A percentile compares a stretch with the other conserved stretches of the same genome.
phyloP scores from a whole-genome alignment of 1,140 invertebrate genomes.

The Ostrea denselamellosa region DNA sequence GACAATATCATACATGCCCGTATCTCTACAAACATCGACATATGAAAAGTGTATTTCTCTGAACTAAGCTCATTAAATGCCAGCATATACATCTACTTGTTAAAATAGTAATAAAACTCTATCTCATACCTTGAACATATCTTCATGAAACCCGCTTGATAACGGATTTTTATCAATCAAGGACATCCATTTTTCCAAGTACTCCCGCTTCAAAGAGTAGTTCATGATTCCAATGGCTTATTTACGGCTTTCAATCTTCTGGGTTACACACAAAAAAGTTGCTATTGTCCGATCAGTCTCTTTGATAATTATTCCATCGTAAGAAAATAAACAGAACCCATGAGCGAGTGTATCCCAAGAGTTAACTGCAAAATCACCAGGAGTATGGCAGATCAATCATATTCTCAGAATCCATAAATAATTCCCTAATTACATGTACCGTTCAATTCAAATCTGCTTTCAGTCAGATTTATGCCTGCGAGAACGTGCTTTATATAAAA shows the following conservation, averaged over 20 bases:
- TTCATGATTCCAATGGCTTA: conserved; percentile 29
- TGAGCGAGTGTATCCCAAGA: background rate
- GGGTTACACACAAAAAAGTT: background rate
- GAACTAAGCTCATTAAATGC: background rate
- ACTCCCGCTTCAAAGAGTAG: conserved; percentile 46
- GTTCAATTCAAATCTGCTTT: conserved; percentile 17
- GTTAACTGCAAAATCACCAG: conserved; percentile 9
- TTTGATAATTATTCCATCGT: conserved; percentile 28
- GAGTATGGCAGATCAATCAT: conserved; percentile 13
- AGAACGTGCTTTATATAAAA: background rate
- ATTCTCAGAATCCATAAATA: conserved; percentile 5
- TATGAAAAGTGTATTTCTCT: background rate
- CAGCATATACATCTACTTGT: background rate
- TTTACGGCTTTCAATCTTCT: conserved; percentile 15
- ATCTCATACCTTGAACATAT: conserved; percentile 19
- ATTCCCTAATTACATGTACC: conserved; percentile 5
- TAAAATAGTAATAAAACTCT: background rate
- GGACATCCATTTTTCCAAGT: conserved; percentile 53
- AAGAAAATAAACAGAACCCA: conserved; percentile 6
- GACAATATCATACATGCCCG: background rate
- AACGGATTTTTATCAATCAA: conserved; percentile 18
- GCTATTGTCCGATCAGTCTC: background rate
- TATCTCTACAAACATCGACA: conserved; percentile 20
- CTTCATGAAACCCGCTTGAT: background rate
- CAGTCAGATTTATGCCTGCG: background rate